phyloP scores from a whole-genome alignment of 2,797 vertebrate species.

The Gymnothorax reevesii region DNA sequence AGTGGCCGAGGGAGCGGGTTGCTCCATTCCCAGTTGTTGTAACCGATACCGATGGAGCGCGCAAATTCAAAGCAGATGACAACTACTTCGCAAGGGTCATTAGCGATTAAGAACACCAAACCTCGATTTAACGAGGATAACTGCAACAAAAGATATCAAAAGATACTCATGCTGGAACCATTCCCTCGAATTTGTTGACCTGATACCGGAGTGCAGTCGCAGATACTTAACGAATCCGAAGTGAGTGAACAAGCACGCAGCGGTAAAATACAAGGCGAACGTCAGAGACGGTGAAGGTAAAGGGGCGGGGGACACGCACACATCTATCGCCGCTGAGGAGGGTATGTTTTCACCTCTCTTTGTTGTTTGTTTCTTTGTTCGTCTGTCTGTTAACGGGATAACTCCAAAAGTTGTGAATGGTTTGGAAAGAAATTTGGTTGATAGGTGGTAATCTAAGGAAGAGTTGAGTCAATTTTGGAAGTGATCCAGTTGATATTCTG shows the following conservation, averaged over 20 bases:
- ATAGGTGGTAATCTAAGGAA: too few relatives aligned
- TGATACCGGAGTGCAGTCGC: background rate
- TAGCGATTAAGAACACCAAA: background rate
- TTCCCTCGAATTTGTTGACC: background rate
- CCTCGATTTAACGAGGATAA: background rate
- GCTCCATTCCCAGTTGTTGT: slow-evolving; percentile 66
- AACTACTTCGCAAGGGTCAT: slow-evolving; percentile 19
- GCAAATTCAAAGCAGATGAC: slow-evolving; percentile 23
- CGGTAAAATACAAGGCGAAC: slow-evolving; percentile 19
- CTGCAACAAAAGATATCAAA: background rate
- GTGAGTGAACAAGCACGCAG: slow-evolving; percentile 5
- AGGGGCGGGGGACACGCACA: slow-evolving; percentile 1
- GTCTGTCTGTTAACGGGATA: too few relatives aligned
- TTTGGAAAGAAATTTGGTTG: too few relatives aligned
- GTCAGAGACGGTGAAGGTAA: slow-evolving; percentile 24
- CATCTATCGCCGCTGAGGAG: background rate
- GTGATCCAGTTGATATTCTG: too few relatives aligned
- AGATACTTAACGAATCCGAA: slow-evolving; percentile 19
- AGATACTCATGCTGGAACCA: background rate
- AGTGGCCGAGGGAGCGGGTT: slow-evolving; percentile 60
- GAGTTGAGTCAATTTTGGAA: too few relatives aligned
- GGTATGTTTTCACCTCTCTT: too few relatives aligned
- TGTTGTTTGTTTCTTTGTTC: too few relatives aligned
- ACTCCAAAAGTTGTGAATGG: too few relatives aligned
- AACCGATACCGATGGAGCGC: slow-evolving; percentile 54